Base-by-base conservation (phyloP, 2,797 vertebrate genomes). In the Micropoecilia bifurca region DNA sequence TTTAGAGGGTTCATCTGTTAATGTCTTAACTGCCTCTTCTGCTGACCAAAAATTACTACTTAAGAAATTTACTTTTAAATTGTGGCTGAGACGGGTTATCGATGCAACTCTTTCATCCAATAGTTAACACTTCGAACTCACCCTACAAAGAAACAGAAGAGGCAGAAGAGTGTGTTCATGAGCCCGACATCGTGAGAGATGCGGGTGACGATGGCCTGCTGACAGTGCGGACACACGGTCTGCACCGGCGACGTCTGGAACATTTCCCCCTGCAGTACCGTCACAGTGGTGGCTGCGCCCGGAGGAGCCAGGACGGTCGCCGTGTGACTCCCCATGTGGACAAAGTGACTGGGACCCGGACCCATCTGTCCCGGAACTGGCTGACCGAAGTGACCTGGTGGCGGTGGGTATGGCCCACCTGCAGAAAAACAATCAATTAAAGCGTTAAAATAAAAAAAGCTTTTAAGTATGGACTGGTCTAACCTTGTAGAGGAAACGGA, bases 81-180 rank as follows among this genome's bases (percentile, higher is more conserved):
- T 66, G 8, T 41, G 63, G 20, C 20, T 25, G 3, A 39, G 1
- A 25, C 2, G 1, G 18, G 3, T 5, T n/a, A 63, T 63, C 14
- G 20, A n/a, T 33, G 30, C 18, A 61, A 18, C 30, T 36, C 59
- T 63, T 63, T 20, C 59, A 63, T 33, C 16, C 1, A 20, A 18
- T 63, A 5, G 20, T 41, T 69, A 25, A 25, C 4, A 41, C 36
- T 43, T 43, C n/a, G 39, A 69, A 41, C 97, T 86, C 93, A 99
- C 99, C 99, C 98, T 76, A 99, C 97, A 0, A 99, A 98, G 95
- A 98, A 99, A 96, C 98, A 99, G 95, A 99, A 97, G 94, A 99
- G 97, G 90, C 98, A 99, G 74, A 99, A 97, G 68, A 99, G 97
- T 16, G 98, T 98, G 93, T 98, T 99, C 97, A 99, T 97, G 93